These are phyloP conservation scores for Eonycteris spelaea DNA, from an alignment of 2,113 vertebrate species.

Conservation along the genomic window DNA sequence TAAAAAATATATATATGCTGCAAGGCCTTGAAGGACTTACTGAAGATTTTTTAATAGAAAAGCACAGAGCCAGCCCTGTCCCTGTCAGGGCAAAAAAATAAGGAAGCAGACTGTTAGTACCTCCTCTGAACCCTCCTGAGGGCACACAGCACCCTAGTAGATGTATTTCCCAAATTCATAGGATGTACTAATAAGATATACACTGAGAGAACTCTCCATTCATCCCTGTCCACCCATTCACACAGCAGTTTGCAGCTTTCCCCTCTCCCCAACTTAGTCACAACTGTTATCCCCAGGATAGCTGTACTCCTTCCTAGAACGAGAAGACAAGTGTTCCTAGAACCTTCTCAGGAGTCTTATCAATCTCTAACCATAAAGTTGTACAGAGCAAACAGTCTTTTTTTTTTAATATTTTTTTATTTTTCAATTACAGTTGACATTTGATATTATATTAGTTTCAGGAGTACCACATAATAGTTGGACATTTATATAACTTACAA, in stretches of 20 bases:
- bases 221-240: accelerated
- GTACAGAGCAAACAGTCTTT: not conserved
- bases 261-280: no score
- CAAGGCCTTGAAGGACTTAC: not conserved
- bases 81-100: no score
- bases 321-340: not conserved
- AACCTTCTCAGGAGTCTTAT: not conserved
- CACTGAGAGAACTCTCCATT: not conserved
- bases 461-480: no score
- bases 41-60: not conserved
- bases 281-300: not conserved
- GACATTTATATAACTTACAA: no score
- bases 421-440: no score
- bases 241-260: not conserved
- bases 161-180: not conserved
- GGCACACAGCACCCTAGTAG: accelerated
- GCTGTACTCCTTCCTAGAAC: not conserved
- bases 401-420: no score
- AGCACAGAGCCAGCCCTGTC: not conserved
- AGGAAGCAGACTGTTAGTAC: not conserved
- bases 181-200: not conserved
- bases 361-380: not conserved
- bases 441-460: no score
- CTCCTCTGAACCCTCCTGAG: not conserved
- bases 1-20: accelerated